Percentiles rank a stretch among this genome's conserved stretches.
phyloP scores from a whole-genome alignment of 2,888 invertebrate genomes.

The Ophraella communa region DNA sequence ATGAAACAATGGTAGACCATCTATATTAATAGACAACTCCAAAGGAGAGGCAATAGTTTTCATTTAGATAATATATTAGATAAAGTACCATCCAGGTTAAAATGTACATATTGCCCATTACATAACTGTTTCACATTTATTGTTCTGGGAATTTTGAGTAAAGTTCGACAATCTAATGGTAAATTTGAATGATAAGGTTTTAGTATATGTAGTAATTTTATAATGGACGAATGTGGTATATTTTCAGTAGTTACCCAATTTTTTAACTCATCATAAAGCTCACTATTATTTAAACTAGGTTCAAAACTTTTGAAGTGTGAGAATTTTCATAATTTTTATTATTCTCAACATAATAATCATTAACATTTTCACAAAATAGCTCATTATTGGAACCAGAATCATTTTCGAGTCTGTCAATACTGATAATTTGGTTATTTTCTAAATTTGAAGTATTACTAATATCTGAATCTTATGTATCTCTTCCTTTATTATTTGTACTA shows the following conservation, averaged over 20 bases:
- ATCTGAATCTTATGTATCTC: no score
- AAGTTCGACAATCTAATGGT: slow-evolving; percentile 9
- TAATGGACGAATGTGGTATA: slow-evolving; percentile 7
- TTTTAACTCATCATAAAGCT: slow-evolving; percentile 2
- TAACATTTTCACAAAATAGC: no score
- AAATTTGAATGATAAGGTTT: slow-evolving; percentile 1
- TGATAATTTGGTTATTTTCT: no score
- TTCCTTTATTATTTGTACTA: no score
- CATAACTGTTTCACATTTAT: slow-evolving; percentile 3
- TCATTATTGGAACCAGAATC: no score
- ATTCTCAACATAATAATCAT: no score
- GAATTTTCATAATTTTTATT: no score
- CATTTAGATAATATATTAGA: neutral
- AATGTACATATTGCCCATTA: slow-evolving; percentile 6
- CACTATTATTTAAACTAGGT: neutral
- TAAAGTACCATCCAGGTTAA: neutral
- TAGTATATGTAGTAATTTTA: neutral
- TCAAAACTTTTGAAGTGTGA: no score
- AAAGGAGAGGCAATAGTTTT: neutral
- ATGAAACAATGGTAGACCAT: slow-evolving; percentile 27
- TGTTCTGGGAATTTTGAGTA: slow-evolving; percentile 6
- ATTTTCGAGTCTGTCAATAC: no score
- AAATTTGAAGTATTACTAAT: no score
- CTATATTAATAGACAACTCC: no score
- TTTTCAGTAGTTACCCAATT: slow-evolving; percentile 9